Evolutionary conservation across 2,113 vertebrate genomes (phyloP).

Genomic region (Antennarius striatus): DNA sequence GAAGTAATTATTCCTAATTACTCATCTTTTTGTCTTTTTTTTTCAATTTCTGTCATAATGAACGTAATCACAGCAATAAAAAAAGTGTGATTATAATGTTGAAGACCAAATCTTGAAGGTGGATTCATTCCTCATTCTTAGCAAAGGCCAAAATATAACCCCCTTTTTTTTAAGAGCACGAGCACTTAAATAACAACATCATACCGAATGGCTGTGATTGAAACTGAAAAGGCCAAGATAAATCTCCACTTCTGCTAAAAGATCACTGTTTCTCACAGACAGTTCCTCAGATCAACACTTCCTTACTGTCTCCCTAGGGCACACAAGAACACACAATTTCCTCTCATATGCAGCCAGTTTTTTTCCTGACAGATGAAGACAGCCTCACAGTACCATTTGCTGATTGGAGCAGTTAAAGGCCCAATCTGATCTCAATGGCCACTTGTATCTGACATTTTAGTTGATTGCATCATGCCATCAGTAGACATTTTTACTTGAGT

Average conservation of each 20-base stretch:
- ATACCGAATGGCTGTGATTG: constrained; percentile 64
- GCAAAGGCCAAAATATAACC: constrained; percentile 56
- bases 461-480: constrained; percentile 71
- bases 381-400: constrained; percentile 63
- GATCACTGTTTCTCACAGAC: constrained; percentile 39
- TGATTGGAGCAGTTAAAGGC: constrained; percentile 77
- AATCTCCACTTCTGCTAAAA: constrained; percentile 53
- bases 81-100: constrained; percentile 10
- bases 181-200: constrained; percentile 53
- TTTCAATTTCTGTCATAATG: constrained; percentile 8
- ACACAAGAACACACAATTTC: constrained; percentile 45
- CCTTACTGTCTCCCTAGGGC: constrained; percentile 29
- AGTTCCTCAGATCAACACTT: constrained; percentile 27
- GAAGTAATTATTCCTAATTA: background rate
- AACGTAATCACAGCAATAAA: constrained; percentile 26
- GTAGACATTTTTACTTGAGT: constrained; percentile 48
- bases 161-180: constrained; percentile 21
- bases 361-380: constrained; percentile 58
- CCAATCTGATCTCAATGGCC: constrained; percentile 66
- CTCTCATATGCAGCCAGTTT: constrained; percentile 18
- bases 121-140: constrained; percentile 44
- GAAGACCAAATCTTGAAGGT: constrained; percentile 24
- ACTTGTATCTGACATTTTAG: constrained; percentile 75
- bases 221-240: constrained; percentile 71
- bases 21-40: background rate